Base-by-base conservation (phyloP, 2,888 invertebrate genomes). In the Deilephila elpenor region DNA sequence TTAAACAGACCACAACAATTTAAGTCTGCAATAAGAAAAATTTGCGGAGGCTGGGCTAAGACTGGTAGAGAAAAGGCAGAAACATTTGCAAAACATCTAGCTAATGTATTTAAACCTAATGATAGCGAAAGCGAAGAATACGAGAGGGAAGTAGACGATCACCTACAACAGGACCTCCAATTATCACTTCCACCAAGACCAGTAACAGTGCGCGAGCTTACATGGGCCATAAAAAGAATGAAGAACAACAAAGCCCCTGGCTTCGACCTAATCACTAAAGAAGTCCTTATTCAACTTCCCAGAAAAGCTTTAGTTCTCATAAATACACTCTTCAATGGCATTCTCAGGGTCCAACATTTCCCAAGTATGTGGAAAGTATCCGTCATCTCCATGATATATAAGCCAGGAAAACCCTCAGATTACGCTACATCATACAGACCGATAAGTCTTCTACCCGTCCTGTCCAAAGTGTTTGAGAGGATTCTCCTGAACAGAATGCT, bases 341-440 rank as follows among this genome's bases (percentile, higher is more conserved):
- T 75, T 1, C 76, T 75, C 4, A 70, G 75, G 62, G 51, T 72
- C 3, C 4, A 51, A 17, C 61, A 62, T 70, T 75, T 74, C 60
- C 76, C 82, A 0, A 5, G 0, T 29, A 3, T 59, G n/a, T 71
- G 71, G 71, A 61, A 71, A 17, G 71, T 71, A n/a, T 59, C 81
- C 0, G 75, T 76, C 60, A 74, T 82, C 5, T 72, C 74, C 1
- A 80, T 82, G 78, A 70, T 81, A 11, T 73, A 29, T 1, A 83
- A 82, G 72, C 74, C 75, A n/a, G 82, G 78, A 4, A 25, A 81
- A 81, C 64, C 73, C 73, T 5, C 53, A 70, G 0, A 17, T 17
- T 75, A 77, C 8, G 59, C 61, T 6, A 74, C 60, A 14, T 80
- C 79, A 17, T 81, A 82, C 60, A 75, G 80, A 70, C 80, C 78